Percentiles rank a stretch among this genome's conserved stretches.
phyloP scores from a whole-genome alignment of 2,888 invertebrate species.

The Prosopocoilus inquinatus region DNA sequence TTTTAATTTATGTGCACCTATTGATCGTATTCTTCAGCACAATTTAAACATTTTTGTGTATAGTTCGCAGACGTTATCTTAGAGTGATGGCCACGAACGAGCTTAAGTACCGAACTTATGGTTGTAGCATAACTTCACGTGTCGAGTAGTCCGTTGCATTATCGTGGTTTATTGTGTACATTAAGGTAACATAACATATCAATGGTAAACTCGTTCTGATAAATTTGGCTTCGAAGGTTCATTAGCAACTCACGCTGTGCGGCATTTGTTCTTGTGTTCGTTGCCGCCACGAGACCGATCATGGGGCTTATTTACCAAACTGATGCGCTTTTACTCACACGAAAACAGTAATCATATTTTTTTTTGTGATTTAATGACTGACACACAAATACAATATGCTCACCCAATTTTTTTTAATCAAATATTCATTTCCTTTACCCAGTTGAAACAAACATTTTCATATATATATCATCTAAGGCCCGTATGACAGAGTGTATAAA shows the following conservation, averaged over 20 bases:
- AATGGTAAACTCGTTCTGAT: slow-evolving; percentile 38
- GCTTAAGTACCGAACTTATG: slow-evolving; percentile 17
- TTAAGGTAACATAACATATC: slow-evolving; percentile 34
- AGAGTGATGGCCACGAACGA: slow-evolving; percentile 7
- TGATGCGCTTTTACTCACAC: slow-evolving; percentile 21
- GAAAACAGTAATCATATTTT: slow-evolving; percentile 20
- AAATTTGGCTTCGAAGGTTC: slow-evolving; percentile 41
- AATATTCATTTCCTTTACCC: no score
- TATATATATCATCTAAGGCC: no score
- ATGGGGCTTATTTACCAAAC: slow-evolving; percentile 23
- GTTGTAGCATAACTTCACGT: slow-evolving; percentile 29
- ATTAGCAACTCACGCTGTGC: slow-evolving; percentile 37
- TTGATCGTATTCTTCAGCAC: not conserved
- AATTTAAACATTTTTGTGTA: slow-evolving; percentile 4
- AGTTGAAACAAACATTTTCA: no score
- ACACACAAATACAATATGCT: no score
- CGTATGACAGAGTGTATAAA: no score
- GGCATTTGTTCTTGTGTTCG: slow-evolving; percentile 24
- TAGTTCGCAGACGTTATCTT: slow-evolving; percentile 5
- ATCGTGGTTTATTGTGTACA: slow-evolving; percentile 42
- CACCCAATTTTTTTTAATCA: no score
- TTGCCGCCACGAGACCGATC: slow-evolving; percentile 24
- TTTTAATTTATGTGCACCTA: slow-evolving; percentile 3
- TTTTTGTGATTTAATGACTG: not conserved
- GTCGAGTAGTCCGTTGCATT: slow-evolving; percentile 29